These are phyloP conservation scores for Platichthys stellatus DNA, from an alignment of 2,113 vertebrate genomes.

Conservation along the genomic window DNA sequence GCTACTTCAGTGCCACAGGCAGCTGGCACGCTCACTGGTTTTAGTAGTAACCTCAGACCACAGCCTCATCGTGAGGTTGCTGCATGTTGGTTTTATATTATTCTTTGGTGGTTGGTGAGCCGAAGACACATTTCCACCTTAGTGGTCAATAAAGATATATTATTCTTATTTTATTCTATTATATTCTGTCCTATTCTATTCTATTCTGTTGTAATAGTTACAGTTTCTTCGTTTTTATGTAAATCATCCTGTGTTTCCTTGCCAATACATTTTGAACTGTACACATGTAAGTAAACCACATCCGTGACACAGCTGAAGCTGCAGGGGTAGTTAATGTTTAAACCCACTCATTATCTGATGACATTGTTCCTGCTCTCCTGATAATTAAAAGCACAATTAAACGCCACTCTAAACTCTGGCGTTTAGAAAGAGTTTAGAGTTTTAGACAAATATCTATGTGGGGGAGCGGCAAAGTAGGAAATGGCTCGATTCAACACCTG, in stretches of 20 bases:
- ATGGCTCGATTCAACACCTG: not conserved
- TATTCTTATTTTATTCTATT: too few relatives aligned
- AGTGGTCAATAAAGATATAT: too few relatives aligned
- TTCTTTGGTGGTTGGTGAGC: too few relatives aligned
- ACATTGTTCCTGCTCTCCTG: not conserved
- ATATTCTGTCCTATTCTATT: too few relatives aligned
- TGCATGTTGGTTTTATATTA: too few relatives aligned
- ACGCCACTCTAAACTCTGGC: not conserved
- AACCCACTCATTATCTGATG: not conserved
- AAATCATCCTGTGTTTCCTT: not conserved
- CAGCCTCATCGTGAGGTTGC: not conserved
- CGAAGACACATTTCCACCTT: too few relatives aligned
- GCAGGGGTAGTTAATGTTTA: slow-evolving; percentile 41
- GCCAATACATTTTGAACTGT: not conserved
- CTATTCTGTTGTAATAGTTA: not conserved
- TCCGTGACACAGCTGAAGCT: not conserved
- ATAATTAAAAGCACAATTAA: slow-evolving; percentile 7
- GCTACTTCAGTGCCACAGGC: not conserved
- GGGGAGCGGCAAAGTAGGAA: not conserved
- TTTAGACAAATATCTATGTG: not conserved
- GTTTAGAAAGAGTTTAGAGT: too few relatives aligned
- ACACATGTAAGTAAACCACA: not conserved
- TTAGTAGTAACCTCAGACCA: slow-evolving; percentile 17
- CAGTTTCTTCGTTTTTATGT: not conserved
- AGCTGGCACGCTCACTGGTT: slow-evolving; percentile 6